Percentiles rank a stretch among this genome's conserved stretches.
phyloP scores from a whole-genome alignment of 2,113 vertebrate genomes.

The Gallinago undulata region DNA sequence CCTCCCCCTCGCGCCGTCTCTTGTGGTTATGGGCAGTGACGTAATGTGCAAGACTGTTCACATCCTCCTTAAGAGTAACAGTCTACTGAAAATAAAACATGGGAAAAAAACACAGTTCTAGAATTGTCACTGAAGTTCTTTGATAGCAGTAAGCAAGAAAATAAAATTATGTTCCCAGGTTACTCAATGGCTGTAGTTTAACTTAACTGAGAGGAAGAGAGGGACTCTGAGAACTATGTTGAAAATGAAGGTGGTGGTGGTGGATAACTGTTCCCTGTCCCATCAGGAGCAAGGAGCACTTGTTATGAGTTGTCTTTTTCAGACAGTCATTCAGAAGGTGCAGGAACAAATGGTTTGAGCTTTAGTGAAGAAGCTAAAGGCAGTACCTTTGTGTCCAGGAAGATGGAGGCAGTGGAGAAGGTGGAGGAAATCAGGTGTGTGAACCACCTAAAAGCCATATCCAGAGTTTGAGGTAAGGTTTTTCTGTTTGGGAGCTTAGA shows the following conservation, averaged over 20 bases:
- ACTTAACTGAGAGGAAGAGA: neutral
- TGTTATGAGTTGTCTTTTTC: neutral
- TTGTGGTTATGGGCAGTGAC: neutral
- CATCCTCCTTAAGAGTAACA: neutral
- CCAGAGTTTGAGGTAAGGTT: neutral
- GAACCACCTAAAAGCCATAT: neutral
- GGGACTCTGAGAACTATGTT: fast-evolving
- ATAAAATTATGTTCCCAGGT: neutral
- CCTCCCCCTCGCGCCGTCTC: fast-evolving
- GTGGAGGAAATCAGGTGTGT: neutral
- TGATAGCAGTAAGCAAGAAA: neutral
- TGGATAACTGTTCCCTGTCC: neutral
- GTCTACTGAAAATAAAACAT: neutral
- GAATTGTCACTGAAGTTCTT: neutral
- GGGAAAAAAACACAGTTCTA: neutral
- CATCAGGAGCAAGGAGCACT: neutral
- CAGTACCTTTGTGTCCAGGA: neutral
- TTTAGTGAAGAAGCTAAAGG: neutral
- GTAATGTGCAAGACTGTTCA: neutral
- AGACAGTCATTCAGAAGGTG: neutral
- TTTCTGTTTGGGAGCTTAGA: neutral
- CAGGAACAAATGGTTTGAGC: neutral
- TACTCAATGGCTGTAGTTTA: neutral
- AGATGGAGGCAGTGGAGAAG: neutral
- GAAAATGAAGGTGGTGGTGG: neutral